Conservation (phyloP, 2,888 invertebrate species). For the Polyommatus icarus region DNA sequence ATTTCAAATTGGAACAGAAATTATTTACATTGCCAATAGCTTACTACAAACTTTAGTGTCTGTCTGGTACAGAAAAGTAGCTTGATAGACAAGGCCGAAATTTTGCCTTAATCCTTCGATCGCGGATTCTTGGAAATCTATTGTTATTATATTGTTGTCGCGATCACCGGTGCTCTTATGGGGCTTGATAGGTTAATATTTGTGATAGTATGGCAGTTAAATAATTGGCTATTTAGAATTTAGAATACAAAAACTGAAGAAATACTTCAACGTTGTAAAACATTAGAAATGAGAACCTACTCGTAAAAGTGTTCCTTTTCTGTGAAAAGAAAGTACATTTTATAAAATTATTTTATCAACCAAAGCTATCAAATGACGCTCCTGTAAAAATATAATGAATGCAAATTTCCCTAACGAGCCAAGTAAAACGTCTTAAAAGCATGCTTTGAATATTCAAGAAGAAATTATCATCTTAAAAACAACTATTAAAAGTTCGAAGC, state of each 20-base stretch:
- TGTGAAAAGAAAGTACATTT: neutral
- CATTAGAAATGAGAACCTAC: neutral
- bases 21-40: too few relatives aligned
- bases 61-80: too few relatives aligned
- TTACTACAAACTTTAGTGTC: too few relatives aligned
- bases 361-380: slow-evolving; percentile 16
- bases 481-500: slow-evolving; percentile 11
- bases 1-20: too few relatives aligned
- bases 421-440: slow-evolving; percentile 20
- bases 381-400: slow-evolving; percentile 20
- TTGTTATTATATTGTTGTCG: too few relatives aligned
- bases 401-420: slow-evolving; percentile 14
- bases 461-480: slow-evolving; percentile 12
- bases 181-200: too few relatives aligned
- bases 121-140: too few relatives aligned
- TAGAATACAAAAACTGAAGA: neutral
- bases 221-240: too few relatives aligned
- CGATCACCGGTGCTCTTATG: too few relatives aligned
- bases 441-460: slow-evolving; percentile 25
- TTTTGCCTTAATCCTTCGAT: too few relatives aligned
- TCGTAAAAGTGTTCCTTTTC: neutral
- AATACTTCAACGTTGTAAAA: neutral
- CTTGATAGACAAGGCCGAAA: too few relatives aligned
- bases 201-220: too few relatives aligned
- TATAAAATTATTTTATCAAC: neutral